These are phyloP conservation scores for Eira barbara DNA, from an alignment of 2,113 vertebrate species.

Conservation along the genomic window DNA sequence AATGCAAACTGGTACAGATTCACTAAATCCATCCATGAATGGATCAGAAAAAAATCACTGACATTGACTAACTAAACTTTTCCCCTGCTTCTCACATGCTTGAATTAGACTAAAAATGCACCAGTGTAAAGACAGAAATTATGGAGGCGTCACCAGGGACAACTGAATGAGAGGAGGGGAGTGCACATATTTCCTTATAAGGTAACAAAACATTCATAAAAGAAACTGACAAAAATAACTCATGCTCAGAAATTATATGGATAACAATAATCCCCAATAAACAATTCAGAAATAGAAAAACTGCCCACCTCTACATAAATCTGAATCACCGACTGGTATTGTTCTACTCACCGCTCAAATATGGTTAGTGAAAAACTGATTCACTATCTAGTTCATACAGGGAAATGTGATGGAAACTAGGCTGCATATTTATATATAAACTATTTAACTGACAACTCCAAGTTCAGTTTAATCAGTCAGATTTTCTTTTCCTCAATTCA, in stretches of 20 bases:
- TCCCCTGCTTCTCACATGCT: conserved; percentile 58
- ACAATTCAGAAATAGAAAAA: conserved; percentile 61
- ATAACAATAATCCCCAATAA: conserved; percentile 65
- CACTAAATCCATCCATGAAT: conserved; percentile 50
- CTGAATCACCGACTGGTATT: conserved; percentile 37
- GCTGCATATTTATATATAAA: conserved; percentile 38
- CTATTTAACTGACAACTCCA: conserved; percentile 37
- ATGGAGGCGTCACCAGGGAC: conserved; percentile 64
- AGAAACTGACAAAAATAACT: conserved; percentile 72
- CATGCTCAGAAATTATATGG: conserved; percentile 49
- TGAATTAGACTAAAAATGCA: conserved; percentile 67
- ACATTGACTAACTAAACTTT: conserved; percentile 70
- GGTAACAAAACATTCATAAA: conserved; percentile 53
- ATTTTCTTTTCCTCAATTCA: conserved; percentile 41
- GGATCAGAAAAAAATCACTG: conserved; percentile 35
- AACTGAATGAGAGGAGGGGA: conserved; percentile 59
- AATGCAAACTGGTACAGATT: conserved; percentile 41
- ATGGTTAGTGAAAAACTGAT: conserved; percentile 47
- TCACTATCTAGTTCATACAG: conserved; percentile 24
- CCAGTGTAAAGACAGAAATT: conserved; percentile 66
- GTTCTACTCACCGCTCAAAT: conserved; percentile 45
- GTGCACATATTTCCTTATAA: conserved; percentile 50
- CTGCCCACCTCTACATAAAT: conserved; percentile 53
- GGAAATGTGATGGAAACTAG: conserved; percentile 40
- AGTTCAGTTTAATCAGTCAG: conserved; percentile 24